Conservation (phyloP, 1,140 invertebrate species). For the Megalopta genalis region DNA sequence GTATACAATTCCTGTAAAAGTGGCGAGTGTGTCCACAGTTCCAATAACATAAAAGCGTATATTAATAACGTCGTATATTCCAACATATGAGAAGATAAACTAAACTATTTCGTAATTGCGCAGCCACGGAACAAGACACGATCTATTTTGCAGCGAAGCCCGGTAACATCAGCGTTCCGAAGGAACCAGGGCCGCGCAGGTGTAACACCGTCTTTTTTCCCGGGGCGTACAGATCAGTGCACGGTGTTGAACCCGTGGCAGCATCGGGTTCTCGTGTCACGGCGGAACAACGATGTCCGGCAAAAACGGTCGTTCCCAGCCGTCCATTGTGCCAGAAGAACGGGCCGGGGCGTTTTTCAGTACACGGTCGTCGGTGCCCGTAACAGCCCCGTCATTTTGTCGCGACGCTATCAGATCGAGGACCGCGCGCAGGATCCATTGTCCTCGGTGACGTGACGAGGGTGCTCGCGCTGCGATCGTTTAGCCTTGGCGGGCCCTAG, state of each 20-base stretch:
- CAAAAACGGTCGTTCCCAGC: slow-evolving; percentile 34
- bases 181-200: too few relatives aligned
- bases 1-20: too few relatives aligned
- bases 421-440: background rate
- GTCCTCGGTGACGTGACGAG: background rate
- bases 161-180: too few relatives aligned
- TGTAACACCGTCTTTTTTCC: background rate
- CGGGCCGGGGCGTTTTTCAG: slow-evolving; percentile 28
- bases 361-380: slow-evolving; percentile 15
- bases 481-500: background rate
- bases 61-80: too few relatives aligned
- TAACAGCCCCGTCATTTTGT: slow-evolving; percentile 46
- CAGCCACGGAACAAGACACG: too few relatives aligned
- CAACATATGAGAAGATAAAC: too few relatives aligned
- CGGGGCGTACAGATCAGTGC: background rate
- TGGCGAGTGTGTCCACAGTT: too few relatives aligned
- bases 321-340: slow-evolving; percentile 24
- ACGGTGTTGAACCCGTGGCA: background rate
- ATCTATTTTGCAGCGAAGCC: too few relatives aligned
- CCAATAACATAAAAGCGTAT: too few relatives aligned
- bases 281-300: background rate
- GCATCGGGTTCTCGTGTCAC: background rate
- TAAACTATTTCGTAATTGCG: too few relatives aligned
- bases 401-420: slow-evolving; percentile 36
- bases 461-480: slow-evolving; percentile 1